Base-by-base conservation (phyloP, 1,140 invertebrate species). In the Olivierus martensii region DNA sequence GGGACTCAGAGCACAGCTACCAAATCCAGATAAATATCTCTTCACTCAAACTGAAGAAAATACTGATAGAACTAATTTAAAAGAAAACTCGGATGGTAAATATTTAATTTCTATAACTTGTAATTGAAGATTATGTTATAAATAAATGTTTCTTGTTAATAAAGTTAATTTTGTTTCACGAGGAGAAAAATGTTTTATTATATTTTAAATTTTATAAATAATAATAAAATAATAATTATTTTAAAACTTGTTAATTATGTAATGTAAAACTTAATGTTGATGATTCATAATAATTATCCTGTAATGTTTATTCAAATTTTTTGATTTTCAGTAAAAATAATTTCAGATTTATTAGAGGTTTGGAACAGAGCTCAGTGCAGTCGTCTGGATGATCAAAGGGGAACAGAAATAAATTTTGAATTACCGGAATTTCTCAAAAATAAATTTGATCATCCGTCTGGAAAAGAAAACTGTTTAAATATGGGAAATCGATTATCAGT, bases 371-470 rank as follows among this genome's bases (percentile, higher is more conserved):
- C 81, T 3, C 83, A 87, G 65, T 9, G 28, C 28, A 77, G 77
- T 46, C 72, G 84, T 19, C 66, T 87, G 42, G 84, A 87, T 66
- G 84, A 87, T 66, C 84, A 88, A 67, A 71, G 84, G 57, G 84
- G 83, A 41, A 84, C 81, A 1, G 80, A 83, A 69, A 83, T 84
- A 2, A 84, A 84, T 65, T 83, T 81, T 61, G 81, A 85, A 68
- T 67, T 85, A 45, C 82, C 83, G 3, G 83, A 86, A 59, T 85
- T 87, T 67, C 68, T 86, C 15, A 82, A 83, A 28, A 28, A 28
- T 28, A 28, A 28, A 28, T 28, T 9, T 42, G 43, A 61, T 52
- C 35, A 58, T 62, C 12, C 50, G 39, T 35, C 34, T 44, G 54
- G 51, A 12, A 52, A 57, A 53, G 59, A 52, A 39, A 55, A 51